Base-by-base conservation (phyloP, 2,888 invertebrate species). In the Gasteruption jaculator region DNA sequence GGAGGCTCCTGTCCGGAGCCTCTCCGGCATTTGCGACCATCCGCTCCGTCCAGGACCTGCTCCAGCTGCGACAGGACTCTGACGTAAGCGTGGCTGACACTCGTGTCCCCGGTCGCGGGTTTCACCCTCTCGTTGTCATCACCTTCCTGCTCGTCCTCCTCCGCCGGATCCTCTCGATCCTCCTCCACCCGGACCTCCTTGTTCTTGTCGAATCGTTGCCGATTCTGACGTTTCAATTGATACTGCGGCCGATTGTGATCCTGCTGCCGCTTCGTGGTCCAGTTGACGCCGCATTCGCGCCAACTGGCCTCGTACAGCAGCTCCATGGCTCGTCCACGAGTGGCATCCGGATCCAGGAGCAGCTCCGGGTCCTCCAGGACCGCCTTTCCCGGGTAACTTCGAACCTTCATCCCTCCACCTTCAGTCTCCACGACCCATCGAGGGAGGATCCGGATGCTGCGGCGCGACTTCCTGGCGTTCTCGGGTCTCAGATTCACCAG, bases 271-370 rank as follows among this genome's bases (percentile, higher is more conserved):
- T 43, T 34, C 47, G n/a, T 57, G 12, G 61, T 57, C 68, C 69
- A 70, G 43, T 68, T 68, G 25, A 65, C 61, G 12, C 62, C 64
- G 38, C 70, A 71, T 45, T 86, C 85, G 48, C 84, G 77, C 90
- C 90, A 90, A 65, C 87, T 90, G 21, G 88, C 88, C 58, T 88
- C 89, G 68, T 90, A 90, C 32, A 86, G 78, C 35, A 85, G 77
- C 57, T 83, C 84, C 85, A 85, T 83, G 48, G 81, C 80, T 58
- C 78, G 77, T 53, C 81, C 81, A 54, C 78, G 77, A 29, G 81
- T 78, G 51, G 80, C 79, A 61, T 82, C 80, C 65, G 83, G 81
- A 68, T 86, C 87, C 76, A 86, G 77, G 41, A 81, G 75, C 45
- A 80, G 63, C 69, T 79, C 73, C 41, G 81, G 78, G 46, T 78